Conservation (phyloP, 2,113 vertebrate species). For the Nothobranchius kuhntae region DNA sequence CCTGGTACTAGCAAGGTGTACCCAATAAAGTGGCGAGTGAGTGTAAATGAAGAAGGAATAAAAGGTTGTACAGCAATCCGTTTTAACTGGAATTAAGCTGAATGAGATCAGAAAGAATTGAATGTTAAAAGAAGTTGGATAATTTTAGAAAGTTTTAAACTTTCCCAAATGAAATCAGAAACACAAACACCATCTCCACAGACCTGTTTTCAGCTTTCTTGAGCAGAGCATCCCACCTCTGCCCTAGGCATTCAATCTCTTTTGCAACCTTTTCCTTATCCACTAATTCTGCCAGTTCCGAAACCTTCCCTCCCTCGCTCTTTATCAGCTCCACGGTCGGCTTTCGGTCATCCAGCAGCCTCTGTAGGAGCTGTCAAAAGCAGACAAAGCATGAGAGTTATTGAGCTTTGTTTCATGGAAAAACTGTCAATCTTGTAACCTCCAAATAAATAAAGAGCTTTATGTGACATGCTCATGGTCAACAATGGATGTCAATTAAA, state of each 20-base stretch:
- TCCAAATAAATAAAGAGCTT: constrained; percentile 45
- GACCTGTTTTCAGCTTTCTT: constrained; percentile 94
- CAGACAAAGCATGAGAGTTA: constrained; percentile 58
- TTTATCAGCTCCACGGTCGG: constrained; percentile 94
- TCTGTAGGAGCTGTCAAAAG: constrained; percentile 89
- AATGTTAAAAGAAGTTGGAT: too few species aligned
- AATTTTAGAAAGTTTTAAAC: too few species aligned
- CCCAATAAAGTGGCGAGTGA: too few species aligned
- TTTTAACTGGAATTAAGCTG: too few species aligned
- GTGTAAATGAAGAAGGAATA: neutral
- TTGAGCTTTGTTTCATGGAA: constrained; percentile 19
- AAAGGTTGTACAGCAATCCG: neutral
- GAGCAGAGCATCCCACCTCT: constrained; percentile 91
- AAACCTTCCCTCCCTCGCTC: constrained; percentile 92
- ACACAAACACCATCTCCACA: constrained; percentile 10
- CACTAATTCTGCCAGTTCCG: constrained; percentile 86
- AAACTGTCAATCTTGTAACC: constrained; percentile 54
- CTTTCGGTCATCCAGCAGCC: constrained; percentile 91
- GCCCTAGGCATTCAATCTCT: constrained; percentile 88
- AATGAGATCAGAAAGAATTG: too few species aligned
- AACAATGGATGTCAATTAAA: constrained; percentile 57
- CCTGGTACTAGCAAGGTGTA: too few species aligned
- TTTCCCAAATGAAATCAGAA: too few species aligned
- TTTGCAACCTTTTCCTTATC: constrained; percentile 92
- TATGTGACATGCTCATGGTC: constrained; percentile 32